phyloP scores from a whole-genome alignment of 2,113 vertebrate species.

The Hippocampus zosterae region DNA sequence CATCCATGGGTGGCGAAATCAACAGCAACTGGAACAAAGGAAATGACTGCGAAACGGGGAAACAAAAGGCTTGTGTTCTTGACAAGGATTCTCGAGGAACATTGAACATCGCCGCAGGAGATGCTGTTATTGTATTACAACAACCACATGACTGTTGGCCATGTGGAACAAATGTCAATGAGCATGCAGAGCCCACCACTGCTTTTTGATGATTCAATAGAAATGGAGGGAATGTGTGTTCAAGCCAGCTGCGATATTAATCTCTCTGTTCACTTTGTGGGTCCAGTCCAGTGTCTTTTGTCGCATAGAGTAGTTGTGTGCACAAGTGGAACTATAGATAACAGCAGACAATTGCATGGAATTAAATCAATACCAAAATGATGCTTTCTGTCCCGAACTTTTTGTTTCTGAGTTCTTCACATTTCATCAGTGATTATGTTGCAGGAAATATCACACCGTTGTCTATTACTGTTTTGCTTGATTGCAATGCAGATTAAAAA shows the following conservation, averaged over 20 bases:
- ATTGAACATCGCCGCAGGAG: slow-evolving; percentile 12
- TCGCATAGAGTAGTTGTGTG: too few relatives aligned
- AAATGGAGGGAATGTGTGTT: not conserved
- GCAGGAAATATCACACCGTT: not conserved
- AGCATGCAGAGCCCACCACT: not conserved
- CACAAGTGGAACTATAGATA: too few relatives aligned
- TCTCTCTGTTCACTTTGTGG: too few relatives aligned
- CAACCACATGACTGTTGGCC: slow-evolving; percentile 9
- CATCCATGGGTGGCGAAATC: not conserved
- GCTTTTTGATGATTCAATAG: not conserved
- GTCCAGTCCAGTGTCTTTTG: too few relatives aligned
- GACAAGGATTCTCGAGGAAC: slow-evolving; percentile 14
- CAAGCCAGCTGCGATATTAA: not conserved
- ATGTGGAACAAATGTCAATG: slow-evolving; percentile 5
- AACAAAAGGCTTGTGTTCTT: slow-evolving; percentile 22
- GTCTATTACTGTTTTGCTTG: not conserved
- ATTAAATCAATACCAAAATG: too few relatives aligned
- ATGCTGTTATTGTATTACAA: slow-evolving; percentile 1
- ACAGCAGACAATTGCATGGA: too few relatives aligned
- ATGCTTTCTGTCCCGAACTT: too few relatives aligned
- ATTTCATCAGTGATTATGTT: too few relatives aligned
- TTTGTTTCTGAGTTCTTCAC: too few relatives aligned
- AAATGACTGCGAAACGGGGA: slow-evolving; percentile 2
- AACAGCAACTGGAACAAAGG: slow-evolving; percentile 3
- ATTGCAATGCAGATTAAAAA: not conserved